Conservation (phyloP, 2,113 vertebrate genomes). For the Gadus macrocephalus region DNA sequence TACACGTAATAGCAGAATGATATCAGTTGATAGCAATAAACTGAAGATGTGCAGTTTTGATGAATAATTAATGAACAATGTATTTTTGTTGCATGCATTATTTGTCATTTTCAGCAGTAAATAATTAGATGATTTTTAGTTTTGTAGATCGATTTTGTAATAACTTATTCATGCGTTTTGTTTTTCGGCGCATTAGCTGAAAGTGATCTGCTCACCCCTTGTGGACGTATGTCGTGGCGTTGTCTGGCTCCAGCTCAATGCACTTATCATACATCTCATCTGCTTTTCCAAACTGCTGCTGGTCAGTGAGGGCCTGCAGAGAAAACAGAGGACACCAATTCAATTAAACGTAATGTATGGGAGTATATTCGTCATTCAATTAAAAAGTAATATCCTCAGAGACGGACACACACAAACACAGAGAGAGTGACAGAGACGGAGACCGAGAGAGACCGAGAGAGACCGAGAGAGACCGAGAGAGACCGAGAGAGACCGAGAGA, state of each 20-base stretch:
- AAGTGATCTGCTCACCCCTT: conserved; percentile 82
- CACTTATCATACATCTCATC: conserved; percentile 99
- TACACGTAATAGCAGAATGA: too few relatives aligned
- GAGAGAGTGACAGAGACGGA: too few relatives aligned
- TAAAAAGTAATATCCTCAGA: too few relatives aligned
- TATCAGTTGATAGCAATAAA: too few relatives aligned
- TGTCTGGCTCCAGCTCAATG: conserved; percentile 96
- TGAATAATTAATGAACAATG: too few relatives aligned
- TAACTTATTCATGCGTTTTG: neutral
- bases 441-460: too few relatives aligned
- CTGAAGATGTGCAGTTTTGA: too few relatives aligned
- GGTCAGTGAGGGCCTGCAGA: conserved; percentile 92
- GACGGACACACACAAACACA: too few relatives aligned
- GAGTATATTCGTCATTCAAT: neutral
- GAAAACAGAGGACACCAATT: neutral
- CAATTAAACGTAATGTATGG: neutral
- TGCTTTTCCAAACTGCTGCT: conserved; percentile 97
- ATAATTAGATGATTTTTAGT: neutral
- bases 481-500: too few relatives aligned
- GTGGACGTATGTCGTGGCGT: conserved; percentile 97
- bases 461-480: too few relatives aligned
- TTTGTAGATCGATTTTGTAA: neutral
- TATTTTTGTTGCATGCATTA: too few relatives aligned
- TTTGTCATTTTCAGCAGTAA: neutral
- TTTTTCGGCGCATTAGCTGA: too few relatives aligned